These are phyloP conservation scores for Agrotis ipsilon DNA, from an alignment of 2,888 invertebrate species.

Conservation along the genomic window DNA sequence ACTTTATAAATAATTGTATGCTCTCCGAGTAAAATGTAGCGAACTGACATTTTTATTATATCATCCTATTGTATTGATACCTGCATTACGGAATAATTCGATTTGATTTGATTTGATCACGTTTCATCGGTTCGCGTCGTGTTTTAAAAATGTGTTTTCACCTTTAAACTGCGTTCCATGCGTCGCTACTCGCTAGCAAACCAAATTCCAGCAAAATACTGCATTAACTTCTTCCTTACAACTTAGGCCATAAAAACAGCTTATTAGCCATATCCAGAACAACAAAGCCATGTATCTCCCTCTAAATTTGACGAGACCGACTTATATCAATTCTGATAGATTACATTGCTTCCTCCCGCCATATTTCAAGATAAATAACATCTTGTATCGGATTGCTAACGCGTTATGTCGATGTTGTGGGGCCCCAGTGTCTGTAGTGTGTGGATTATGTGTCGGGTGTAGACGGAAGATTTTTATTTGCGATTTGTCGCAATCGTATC, in stretches of 20 bases:
- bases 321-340: slow-evolving; percentile 58
- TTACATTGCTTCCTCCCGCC: slow-evolving; percentile 51
- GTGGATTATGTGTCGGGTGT: slow-evolving; percentile 25
- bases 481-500: slow-evolving; percentile 31
- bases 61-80: no score
- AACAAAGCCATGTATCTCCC: slow-evolving; percentile 26
- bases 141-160: no score
- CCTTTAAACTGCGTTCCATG: no score
- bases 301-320: slow-evolving; percentile 46
- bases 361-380: slow-evolving; percentile 70
- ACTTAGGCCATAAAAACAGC: not conserved
- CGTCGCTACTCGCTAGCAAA: no score
- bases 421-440: slow-evolving; percentile 50
- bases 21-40: no score
- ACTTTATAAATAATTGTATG: no score
- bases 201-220: no score
- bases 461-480: slow-evolving; percentile 28
- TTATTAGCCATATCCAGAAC: not conserved
- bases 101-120: no score
- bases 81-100: no score
- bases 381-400: slow-evolving; percentile 73
- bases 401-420: slow-evolving; percentile 63
- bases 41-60: no score
- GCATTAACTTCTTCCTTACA: not conserved
- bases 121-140: no score